Evolutionary conservation across 2,888 invertebrate genomes (phyloP).

Genomic region (Cataglyphis altisquamis): DNA sequence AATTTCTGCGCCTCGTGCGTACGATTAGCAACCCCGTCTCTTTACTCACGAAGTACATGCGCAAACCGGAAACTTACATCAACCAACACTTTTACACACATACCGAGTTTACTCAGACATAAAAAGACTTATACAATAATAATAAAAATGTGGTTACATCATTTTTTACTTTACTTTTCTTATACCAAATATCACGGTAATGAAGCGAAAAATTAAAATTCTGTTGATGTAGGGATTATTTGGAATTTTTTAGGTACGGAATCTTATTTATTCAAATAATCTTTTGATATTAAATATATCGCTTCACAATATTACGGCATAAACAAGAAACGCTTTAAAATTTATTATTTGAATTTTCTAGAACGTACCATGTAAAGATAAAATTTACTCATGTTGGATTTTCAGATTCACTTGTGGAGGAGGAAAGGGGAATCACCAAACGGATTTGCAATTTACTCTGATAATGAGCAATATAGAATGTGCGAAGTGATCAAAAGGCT

Average conservation of each 20-base stretch:
- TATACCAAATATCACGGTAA: not conserved
- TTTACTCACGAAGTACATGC: conserved; percentile 41
- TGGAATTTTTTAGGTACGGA: not conserved
- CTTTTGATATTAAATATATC: conserved; percentile 1
- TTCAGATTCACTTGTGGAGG: not conserved
- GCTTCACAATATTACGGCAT: not conserved
- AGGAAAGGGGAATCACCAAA: not conserved
- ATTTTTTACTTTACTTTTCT: not conserved
- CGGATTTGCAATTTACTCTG: not conserved
- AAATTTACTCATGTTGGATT: not conserved
- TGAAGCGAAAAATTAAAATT: not conserved
- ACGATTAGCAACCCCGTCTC: conserved; percentile 31
- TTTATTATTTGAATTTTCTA: not conserved
- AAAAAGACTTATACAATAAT: conserved; percentile 9
- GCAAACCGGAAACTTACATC: conserved; percentile 40
- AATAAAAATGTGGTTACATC: not conserved
- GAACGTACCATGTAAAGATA: not conserved
- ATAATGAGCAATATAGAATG: not conserved
- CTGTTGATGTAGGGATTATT: not conserved
- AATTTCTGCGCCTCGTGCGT: conserved; percentile 41
- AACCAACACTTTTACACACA: conserved; percentile 17
- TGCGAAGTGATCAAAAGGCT: conserved; percentile 7
- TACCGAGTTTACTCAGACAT: not conserved
- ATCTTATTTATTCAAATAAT: not conserved
- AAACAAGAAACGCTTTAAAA: not conserved